These are phyloP conservation scores for Prionailurus bengalensis DNA, from an alignment of 2,113 vertebrate genomes.

Conservation along the genomic window DNA sequence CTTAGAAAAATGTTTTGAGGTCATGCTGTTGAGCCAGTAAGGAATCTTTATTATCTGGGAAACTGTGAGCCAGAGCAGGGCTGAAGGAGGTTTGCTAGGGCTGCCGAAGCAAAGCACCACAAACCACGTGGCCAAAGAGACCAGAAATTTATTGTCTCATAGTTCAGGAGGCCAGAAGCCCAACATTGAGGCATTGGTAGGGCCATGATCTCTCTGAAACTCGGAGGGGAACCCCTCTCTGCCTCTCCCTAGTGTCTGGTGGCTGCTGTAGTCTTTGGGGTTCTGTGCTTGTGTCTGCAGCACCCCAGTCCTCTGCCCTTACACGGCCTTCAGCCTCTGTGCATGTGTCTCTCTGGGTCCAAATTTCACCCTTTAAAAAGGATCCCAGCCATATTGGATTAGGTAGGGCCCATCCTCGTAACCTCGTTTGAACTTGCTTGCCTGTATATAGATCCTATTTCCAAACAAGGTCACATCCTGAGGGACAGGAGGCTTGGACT, in stretches of 20 bases:
- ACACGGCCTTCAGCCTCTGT: fast-evolving
- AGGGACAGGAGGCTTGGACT: not conserved
- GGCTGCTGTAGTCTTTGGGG: fast-evolving
- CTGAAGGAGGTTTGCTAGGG: not conserved
- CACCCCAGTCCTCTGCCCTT: not conserved
- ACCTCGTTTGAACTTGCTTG: not conserved
- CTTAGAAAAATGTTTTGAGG: not conserved
- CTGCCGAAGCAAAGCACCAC: not conserved
- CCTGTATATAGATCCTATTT: not conserved
- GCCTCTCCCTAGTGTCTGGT: not conserved
- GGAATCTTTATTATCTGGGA: not conserved
- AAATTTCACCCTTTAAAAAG: not conserved
- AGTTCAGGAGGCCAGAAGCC: not conserved
- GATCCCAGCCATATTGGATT: not conserved
- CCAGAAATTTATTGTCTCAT: not conserved
- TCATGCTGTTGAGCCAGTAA: not conserved
- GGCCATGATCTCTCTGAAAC: not conserved
- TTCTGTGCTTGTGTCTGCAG: not conserved
- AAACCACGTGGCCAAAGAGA: not conserved
- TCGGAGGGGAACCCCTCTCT: not conserved
- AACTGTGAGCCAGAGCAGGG: not conserved
- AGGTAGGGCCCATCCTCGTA: not conserved
- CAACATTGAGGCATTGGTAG: not conserved
- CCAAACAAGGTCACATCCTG: not conserved
- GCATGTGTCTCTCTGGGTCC: not conserved